phyloP scores from a whole-genome alignment of 2,113 vertebrate genomes.

The Girardinichthys multiradiatus region DNA sequence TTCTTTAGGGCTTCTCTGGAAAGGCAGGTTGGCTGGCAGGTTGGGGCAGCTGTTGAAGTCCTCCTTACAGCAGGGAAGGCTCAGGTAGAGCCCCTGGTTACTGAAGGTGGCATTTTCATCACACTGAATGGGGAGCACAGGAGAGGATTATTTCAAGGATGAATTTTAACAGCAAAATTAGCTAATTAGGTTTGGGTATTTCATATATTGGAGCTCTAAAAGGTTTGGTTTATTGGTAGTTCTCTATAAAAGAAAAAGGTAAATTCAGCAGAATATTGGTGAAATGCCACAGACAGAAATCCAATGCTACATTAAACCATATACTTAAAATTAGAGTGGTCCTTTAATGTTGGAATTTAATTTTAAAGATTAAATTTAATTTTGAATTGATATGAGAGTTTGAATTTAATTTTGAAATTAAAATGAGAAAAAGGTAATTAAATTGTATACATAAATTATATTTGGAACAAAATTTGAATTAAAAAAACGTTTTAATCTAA shows the following conservation, averaged over 20 bases:
- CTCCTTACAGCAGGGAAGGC: conserved; percentile 94
- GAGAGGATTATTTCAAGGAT: not conserved
- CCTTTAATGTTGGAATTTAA: too few species aligned
- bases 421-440: too few species aligned
- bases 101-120: conserved; percentile 96
- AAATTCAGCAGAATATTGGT: not conserved
- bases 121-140: conserved; percentile 77
- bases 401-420: too few species aligned
- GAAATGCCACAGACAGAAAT: not conserved
- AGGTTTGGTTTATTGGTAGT: not conserved
- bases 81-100: conserved; percentile 95
- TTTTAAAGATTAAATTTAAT: too few species aligned
- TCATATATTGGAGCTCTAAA: not conserved
- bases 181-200: not conserved
- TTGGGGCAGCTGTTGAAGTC: conserved; percentile 93
- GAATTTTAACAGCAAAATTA: not conserved
- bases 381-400: too few species aligned
- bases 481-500: too few species aligned
- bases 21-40: conserved; percentile 91
- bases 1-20: conserved; percentile 96
- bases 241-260: too few species aligned
- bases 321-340: too few species aligned
- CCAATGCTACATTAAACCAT: too few species aligned
- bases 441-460: too few species aligned
- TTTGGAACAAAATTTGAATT: too few species aligned